A percentile compares a stretch with the other conserved stretches of the same genome.
These are phyloP conservation scores for Aphelenchoides besseyi DNA, from an alignment of 1,140 invertebrate species.

Conservation along the genomic window DNA sequence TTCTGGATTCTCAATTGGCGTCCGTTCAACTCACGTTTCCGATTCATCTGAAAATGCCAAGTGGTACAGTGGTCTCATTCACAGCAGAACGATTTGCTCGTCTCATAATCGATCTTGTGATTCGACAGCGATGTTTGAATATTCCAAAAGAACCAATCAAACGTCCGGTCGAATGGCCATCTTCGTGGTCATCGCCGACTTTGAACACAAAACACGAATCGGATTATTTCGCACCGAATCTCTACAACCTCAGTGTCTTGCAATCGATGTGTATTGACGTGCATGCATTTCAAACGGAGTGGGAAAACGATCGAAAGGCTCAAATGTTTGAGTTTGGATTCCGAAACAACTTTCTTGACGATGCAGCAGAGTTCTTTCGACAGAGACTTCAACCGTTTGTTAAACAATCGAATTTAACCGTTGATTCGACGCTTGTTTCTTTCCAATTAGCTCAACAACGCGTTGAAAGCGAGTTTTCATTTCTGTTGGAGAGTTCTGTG, in stretches of 20 bases:
- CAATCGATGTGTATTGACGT: not conserved
- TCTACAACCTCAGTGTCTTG: not conserved
- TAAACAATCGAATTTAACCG: not conserved
- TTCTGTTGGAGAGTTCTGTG: not conserved
- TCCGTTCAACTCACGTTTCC: not conserved
- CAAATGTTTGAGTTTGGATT: not conserved
- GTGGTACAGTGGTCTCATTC: not conserved
- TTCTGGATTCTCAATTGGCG: not conserved
- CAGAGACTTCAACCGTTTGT: not conserved
- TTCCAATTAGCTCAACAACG: not conserved
- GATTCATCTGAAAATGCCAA: not conserved
- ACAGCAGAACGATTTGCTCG: not conserved
- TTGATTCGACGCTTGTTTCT: not conserved
- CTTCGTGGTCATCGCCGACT: not conserved
- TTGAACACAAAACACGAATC: not conserved
- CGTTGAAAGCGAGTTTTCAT: not conserved
- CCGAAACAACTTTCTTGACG: not conserved
- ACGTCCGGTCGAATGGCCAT: not conserved
- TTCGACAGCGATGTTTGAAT: not conserved
- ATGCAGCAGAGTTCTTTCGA: not conserved
- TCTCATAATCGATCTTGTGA: not conserved
- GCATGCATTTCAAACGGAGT: not conserved
- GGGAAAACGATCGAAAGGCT: not conserved
- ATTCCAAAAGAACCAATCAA: not conserved
- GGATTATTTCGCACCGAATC: not conserved